Evolutionary conservation across 2,113 vertebrate genomes (phyloP).

Genomic region (Anolis sagrei): DNA sequence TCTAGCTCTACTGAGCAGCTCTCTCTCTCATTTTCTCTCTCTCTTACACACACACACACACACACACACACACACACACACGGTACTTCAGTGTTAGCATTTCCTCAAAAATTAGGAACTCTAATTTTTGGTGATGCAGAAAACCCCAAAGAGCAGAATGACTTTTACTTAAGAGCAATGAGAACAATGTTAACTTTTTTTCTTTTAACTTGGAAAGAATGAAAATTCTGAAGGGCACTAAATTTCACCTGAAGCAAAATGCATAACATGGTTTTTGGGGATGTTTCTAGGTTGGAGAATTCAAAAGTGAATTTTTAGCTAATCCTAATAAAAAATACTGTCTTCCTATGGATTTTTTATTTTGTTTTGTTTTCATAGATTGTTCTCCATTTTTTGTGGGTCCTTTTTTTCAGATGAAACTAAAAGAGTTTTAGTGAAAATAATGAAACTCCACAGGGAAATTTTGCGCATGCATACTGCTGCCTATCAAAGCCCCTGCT

Average conservation of each 20-base stretch:
- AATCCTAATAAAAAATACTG: no score
- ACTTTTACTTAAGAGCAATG: slow-evolving; percentile 4
- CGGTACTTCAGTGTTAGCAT: not conserved
- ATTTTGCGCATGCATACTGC: not conserved
- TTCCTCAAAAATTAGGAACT: slow-evolving; percentile 9
- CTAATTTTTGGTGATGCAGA: not conserved
- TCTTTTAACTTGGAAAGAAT: not conserved
- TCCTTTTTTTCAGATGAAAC: not conserved
- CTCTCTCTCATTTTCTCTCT: not conserved
- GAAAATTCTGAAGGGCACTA: not conserved
- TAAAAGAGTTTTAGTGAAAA: not conserved
- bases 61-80: no score
- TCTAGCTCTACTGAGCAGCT: no score
- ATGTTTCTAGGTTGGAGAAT: no score
- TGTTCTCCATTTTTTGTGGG: not conserved
- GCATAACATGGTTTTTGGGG: not conserved
- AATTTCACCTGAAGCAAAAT: not conserved
- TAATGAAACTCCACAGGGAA: not conserved
- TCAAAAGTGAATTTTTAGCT: no score
- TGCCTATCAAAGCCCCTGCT: not conserved
- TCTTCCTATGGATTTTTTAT: no score
- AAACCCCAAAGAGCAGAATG: slow-evolving; percentile 1
- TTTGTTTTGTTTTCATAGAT: no score
- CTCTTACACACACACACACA: no score
- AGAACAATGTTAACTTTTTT: slow-evolving; percentile 7